Base-by-base conservation (phyloP, 2,888 invertebrate genomes). In the Tenthredo scrophulariae region DNA sequence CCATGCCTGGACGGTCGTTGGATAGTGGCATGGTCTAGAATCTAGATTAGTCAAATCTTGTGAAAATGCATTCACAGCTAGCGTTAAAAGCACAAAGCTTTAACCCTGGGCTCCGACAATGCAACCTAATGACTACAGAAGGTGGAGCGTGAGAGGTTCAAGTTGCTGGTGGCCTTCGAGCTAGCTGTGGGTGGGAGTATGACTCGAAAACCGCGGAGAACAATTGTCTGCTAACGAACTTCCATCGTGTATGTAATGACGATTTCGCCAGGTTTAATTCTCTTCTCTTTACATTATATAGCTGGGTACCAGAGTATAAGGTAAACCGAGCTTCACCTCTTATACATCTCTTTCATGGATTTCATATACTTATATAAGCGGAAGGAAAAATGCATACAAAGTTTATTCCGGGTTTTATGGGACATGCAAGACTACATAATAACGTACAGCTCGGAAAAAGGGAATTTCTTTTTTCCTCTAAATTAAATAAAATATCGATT, bases 221-320 rank as follows among this genome's bases (percentile, higher is more conserved):
- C 91, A 91, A 91, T 91, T 89, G 90, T 85, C 88, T 86, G 84
- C 91, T 91, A 91, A 91, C 91, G 91, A 91, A 91, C 91, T 29
- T 74, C 43, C 72, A 74, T 74, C 72, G 40, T 74, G 72, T 67
- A 74, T 13, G 37, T 37, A 37, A 37, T 7, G n/a, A 74, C 22
- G 7, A 43, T 74, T 74, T 74, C n/a, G 15, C 10, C 40, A 43
- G 72, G 72, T 74, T 46, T 74, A 22, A 43, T 43, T 74, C 37
- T 13, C n/a, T 43, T 74, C 37, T 13, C n/a, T 22, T 43, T 43
- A 26, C 18, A 33, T 67, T 67, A 67, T 67, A 33, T 7, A 37
- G 37, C 37, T 37, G 33, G 33, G 67, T 33, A 67, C 29, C 6
- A 6, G 67, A 26, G 9, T 65, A 22, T 1, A n/a, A 37, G 5